Evolutionary conservation across 2,113 vertebrate genomes (phyloP).

Genomic region (Talpa occidentalis): DNA sequence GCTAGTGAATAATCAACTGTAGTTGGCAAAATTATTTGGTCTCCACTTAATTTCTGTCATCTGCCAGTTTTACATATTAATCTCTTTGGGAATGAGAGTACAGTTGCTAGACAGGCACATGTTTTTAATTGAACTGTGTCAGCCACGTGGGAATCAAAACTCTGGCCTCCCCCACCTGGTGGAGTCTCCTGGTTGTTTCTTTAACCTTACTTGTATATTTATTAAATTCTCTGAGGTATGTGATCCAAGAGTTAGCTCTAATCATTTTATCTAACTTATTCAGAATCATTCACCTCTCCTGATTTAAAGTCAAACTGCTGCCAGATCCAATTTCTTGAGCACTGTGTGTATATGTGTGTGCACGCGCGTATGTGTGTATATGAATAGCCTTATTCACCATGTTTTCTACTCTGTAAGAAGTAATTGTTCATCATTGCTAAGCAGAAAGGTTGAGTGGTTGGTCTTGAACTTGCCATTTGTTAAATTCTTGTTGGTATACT

Average conservation of each 20-base stretch:
- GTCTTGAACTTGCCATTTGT: not conserved
- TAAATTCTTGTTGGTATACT: not conserved
- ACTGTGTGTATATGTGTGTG: too few relatives aligned
- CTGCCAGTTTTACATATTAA: constrained; percentile 93
- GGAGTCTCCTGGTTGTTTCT: too few relatives aligned
- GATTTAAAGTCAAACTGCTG: constrained; percentile 7
- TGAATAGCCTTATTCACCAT: not conserved
- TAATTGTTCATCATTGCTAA: not conserved
- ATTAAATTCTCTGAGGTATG: not conserved
- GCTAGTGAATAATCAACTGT: constrained; percentile 91
- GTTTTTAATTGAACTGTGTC: constrained; percentile 92
- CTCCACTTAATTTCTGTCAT: constrained; percentile 91
- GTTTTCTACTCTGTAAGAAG: not conserved
- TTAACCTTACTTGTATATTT: not conserved
- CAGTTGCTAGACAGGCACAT: constrained; percentile 90
- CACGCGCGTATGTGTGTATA: too few relatives aligned
- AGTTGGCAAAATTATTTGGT: constrained; percentile 93
- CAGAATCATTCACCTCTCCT: not conserved
- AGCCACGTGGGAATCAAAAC: constrained; percentile 87
- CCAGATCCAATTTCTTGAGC: constrained; percentile 10
- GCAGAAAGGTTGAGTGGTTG: not conserved
- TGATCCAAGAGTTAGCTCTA: not conserved
- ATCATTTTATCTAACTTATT: not conserved
- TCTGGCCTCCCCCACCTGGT: constrained; percentile 60
- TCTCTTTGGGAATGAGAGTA: constrained; percentile 93